Conservation (phyloP, 2,888 invertebrate species). For the Lycophotia porphyrea region DNA sequence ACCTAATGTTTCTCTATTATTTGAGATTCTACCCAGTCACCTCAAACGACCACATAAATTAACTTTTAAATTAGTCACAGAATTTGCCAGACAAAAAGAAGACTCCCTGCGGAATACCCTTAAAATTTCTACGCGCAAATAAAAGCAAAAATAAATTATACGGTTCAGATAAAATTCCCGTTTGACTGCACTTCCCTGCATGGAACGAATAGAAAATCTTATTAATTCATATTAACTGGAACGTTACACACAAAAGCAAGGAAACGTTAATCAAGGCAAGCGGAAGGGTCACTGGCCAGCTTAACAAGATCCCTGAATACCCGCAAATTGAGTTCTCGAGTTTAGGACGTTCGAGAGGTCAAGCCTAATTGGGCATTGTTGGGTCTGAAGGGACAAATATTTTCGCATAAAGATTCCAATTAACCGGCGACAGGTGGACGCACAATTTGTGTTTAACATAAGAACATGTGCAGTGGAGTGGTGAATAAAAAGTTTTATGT, state of each 20-base stretch:
- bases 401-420: conserved; percentile 86
- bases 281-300: conserved; percentile 80
- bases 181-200: conserved; percentile 57
- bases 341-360: conserved; percentile 66
- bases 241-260: conserved; percentile 75
- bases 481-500: conserved; percentile 71
- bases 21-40: background rate
- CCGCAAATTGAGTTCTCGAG: conserved; percentile 58
- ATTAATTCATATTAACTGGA: conserved; percentile 78
- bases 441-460: conserved; percentile 73
- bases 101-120: too few species aligned
- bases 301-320: conserved; percentile 65
- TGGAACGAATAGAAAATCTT: conserved; percentile 65
- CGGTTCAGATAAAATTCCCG: conserved; percentile 52
- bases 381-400: conserved; percentile 77
- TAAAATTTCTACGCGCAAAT: conserved; percentile 22
- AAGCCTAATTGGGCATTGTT: conserved; percentile 67
- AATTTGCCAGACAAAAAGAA: background rate
- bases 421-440: conserved; percentile 81
- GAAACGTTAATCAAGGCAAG: conserved; percentile 81
- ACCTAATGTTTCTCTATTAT: background rate
- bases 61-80: conserved; percentile 2
- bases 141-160: conserved; percentile 54
- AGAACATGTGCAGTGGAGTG: conserved; percentile 73
- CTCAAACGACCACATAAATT: background rate